Conservation (phyloP, 2,888 invertebrate genomes). For the Bombylius major region DNA sequence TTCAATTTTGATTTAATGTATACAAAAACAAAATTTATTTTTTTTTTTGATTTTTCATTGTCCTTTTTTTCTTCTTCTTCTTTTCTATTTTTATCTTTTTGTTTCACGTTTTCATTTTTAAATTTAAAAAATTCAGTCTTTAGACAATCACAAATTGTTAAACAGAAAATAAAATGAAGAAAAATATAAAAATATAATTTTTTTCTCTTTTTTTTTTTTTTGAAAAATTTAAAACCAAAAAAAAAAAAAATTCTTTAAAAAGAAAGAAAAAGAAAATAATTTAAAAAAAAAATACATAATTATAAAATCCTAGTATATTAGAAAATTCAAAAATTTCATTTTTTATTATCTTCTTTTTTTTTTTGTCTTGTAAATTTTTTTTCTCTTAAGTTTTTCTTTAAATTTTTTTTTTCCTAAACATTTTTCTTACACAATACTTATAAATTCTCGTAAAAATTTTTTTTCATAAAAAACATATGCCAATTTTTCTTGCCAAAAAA, state of each 20-base stretch:
- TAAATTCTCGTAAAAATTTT: no score
- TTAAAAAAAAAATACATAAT: background rate
- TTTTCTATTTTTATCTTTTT: no score
- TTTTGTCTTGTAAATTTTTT: background rate
- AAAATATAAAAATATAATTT: constrained; percentile 6
- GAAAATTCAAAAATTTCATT: background rate
- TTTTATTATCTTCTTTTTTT: no score
- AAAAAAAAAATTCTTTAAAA: background rate
- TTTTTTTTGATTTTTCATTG: no score
- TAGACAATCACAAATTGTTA: constrained; percentile 26
- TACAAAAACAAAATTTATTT: background rate
- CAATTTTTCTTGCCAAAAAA: no score
- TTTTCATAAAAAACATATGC: no score
- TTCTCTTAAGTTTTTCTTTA: background rate
- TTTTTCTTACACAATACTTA: no score
- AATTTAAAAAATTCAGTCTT: constrained; percentile 24
- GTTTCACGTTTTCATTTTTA: constrained; percentile 10
- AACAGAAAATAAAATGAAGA: constrained; percentile 19
- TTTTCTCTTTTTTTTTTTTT: constrained; percentile 3
- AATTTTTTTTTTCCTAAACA: no score
- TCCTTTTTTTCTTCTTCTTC: constrained; percentile 2
- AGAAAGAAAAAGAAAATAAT: background rate
- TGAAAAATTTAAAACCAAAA: background rate
- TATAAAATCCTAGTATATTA: no score
- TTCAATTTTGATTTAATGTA: no score